Conservation (phyloP, 2,113 vertebrate genomes). For the Gracilinanus agilis region DNA sequence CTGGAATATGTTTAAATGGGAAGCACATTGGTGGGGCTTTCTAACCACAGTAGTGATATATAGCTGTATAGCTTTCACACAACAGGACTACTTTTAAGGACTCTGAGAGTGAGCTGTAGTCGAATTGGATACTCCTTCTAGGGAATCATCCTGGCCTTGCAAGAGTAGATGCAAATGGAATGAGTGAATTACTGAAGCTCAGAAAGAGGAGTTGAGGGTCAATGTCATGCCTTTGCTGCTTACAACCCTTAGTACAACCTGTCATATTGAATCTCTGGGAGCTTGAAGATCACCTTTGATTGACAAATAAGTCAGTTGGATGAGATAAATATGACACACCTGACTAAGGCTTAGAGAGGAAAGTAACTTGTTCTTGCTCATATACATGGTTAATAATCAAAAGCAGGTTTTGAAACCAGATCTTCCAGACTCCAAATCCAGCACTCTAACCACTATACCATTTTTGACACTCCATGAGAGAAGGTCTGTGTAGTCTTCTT, state of each 20-base stretch:
- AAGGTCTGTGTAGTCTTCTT: neutral
- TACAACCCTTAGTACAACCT: neutral
- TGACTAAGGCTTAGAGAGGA: neutral
- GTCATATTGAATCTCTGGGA: too few species aligned
- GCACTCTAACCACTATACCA: neutral
- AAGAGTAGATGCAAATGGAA: neutral
- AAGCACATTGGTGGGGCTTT: too few species aligned
- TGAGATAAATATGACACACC: too few species aligned
- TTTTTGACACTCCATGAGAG: neutral
- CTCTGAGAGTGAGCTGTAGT: neutral
- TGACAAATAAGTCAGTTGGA: too few species aligned
- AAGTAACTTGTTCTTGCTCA: neutral
- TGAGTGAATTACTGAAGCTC: neutral
- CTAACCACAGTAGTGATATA: neutral
- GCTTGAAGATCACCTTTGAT: too few species aligned
- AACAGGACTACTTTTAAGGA: neutral
- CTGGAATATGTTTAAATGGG: neutral
- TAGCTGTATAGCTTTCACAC: neutral
- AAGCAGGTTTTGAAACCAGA: neutral
- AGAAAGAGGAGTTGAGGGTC: neutral
- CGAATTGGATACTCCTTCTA: neutral
- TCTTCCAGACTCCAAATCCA: neutral
- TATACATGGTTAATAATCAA: neutral
- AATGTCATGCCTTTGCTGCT: neutral
- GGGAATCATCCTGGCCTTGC: neutral